Conservation (phyloP, 2,113 vertebrate genomes). For the Baryphthengus martii region DNA sequence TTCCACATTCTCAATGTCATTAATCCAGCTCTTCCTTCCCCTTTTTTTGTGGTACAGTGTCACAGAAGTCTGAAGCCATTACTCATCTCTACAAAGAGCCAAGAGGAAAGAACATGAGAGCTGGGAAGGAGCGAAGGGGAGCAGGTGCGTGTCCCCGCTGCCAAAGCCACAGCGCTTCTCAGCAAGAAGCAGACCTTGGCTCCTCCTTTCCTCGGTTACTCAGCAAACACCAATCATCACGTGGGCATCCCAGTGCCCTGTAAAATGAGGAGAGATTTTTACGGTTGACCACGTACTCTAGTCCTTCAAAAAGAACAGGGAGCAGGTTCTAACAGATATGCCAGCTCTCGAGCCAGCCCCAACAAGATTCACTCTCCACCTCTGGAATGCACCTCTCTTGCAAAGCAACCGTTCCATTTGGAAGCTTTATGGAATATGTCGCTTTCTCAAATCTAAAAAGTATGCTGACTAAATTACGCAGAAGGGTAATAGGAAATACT, state of each 20-base stretch:
- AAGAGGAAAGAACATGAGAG: neutral
- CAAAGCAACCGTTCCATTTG: neutral
- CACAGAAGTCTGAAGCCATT: neutral
- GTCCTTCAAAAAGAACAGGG: neutral
- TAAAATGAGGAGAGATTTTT: neutral
- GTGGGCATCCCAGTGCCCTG: neutral
- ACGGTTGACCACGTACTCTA: neutral
- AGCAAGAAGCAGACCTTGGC: neutral
- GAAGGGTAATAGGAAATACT: slow-evolving; percentile 25
- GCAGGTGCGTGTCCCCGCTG: accelerated
- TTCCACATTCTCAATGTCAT: neutral
- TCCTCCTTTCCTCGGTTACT: neutral
- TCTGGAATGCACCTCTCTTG: neutral
- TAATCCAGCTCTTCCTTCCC: neutral
- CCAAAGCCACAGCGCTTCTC: neutral
- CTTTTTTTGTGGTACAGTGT: neutral
- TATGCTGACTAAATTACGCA: neutral
- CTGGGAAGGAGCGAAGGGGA: neutral
- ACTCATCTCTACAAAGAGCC: neutral
- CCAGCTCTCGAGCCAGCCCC: neutral
- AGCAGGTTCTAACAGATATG: neutral
- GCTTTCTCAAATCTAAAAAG: neutral
- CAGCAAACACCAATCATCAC: neutral
- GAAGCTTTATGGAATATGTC: neutral
- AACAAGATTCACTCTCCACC: neutral